Evolutionary conservation across 1,140 invertebrate species (phyloP).

Genomic region (Platyscapa corneri): DNA sequence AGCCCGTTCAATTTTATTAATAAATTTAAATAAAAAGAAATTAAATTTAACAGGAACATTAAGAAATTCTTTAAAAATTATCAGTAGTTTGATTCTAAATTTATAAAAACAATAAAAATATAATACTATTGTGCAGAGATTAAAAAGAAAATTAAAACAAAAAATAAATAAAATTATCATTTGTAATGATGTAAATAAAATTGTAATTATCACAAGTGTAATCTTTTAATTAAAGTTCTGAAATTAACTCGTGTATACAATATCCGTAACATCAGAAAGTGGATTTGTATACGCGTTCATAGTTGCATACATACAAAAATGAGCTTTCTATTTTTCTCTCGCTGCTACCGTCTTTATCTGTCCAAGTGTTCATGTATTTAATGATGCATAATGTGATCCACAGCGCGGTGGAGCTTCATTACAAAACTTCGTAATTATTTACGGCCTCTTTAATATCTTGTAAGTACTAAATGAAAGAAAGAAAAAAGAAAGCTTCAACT

Average conservation of each 20-base stretch:
- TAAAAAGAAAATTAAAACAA: background rate
- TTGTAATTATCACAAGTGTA: background rate
- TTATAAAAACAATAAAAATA: too few species aligned
- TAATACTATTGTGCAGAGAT: too few species aligned
- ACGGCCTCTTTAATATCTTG: slow-evolving; percentile 32
- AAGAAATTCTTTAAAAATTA: too few species aligned
- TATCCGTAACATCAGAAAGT: background rate
- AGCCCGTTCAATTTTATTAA: too few species aligned
- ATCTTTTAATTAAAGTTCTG: slow-evolving; percentile 35
- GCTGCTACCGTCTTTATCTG: background rate
- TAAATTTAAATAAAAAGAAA: too few species aligned
- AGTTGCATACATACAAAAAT: background rate
- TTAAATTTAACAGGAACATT: too few species aligned
- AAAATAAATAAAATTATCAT: background rate
- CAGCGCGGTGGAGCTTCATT: slow-evolving; percentile 15
- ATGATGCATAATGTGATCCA: slow-evolving; percentile 24
- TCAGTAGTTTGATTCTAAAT: too few species aligned
- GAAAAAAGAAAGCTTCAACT: background rate
- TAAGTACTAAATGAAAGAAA: slow-evolving; percentile 29
- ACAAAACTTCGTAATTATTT: slow-evolving; percentile 48
- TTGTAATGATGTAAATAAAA: background rate
- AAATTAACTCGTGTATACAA: background rate
- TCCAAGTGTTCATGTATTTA: slow-evolving; percentile 18
- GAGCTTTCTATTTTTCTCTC: slow-evolving; percentile 1
- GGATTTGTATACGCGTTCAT: background rate